Base-by-base conservation (phyloP, 2,888 invertebrate species). In the Napeogenes inachia region DNA sequence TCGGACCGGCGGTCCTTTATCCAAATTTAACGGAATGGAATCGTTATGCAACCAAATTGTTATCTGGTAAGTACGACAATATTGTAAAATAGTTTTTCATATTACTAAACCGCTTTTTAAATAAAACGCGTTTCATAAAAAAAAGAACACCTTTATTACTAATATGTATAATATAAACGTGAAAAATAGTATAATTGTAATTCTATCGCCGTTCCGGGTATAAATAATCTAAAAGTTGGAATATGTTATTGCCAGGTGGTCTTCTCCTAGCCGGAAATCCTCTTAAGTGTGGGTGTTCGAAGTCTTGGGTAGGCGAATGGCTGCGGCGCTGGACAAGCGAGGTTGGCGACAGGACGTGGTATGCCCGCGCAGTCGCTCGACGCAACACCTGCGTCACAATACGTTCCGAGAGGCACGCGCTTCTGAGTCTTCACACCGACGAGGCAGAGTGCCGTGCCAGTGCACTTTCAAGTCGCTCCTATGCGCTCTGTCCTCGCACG, bases 261-360 rank as follows among this genome's bases (percentile, higher is more conserved):
- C 88, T 97, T 65, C 92, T 94, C 70, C 92, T 96, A 68, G 92
- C 94, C 2, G 94, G 94, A 66, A 96, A 96, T 82, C 95, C 95
- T 0, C 92, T 96, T 77, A 93, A 93, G 59, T 97, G 97, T 80
- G 96, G 96, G 65, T 97, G 97, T 79, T 94, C 95, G 54, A 92
- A 96, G 67, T 94, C 95, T 55, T 97, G 97, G 96, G 90, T 95
- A 71, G 96, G 96, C 46, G 93, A 95, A 70, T 97, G 97, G 97
- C 86, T 96, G 73, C 91, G 96, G 53, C 92, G 97, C 62, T 97
- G 97, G 97, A 94, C 61, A 92, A 95, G 76, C 94, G 97, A 97
- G 86, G 96, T 73, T 85, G 96, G 68, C 85, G 96, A 95, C 45
- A 77, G 96, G 63, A 68, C 72, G 62, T 80, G 63, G 75, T 87